Evolutionary conservation across 2,797 vertebrate species (phyloP).

Genomic region (Lemur catta): DNA sequence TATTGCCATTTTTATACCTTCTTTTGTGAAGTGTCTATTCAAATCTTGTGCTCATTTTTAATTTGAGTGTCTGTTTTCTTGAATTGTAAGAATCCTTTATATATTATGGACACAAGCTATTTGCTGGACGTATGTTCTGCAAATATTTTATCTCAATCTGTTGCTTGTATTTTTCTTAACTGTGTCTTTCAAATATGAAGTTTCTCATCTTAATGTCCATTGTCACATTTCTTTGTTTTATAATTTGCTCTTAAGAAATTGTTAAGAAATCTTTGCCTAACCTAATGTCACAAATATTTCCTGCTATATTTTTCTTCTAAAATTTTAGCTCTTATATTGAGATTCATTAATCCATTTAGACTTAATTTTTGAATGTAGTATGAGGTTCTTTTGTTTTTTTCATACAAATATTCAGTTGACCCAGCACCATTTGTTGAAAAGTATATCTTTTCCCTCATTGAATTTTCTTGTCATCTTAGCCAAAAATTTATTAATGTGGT

Average conservation of each 20-base stretch:
- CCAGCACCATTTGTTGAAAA: neutral
- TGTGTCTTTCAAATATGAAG: neutral
- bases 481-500: neutral
- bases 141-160: neutral
- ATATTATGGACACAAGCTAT: neutral
- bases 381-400: neutral
- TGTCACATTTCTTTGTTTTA: neutral
- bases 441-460: neutral
- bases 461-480: neutral
- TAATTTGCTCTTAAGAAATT: neutral
- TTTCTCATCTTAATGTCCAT: neutral
- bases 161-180: neutral
- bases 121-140: neutral
- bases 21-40: neutral
- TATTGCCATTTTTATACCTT: neutral
- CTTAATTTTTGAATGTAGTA: neutral
- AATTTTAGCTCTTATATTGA: neutral
- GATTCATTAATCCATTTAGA: neutral
- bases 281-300: neutral
- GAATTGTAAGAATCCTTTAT: neutral
- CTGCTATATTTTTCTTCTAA: neutral
- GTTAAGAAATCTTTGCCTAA: neutral
- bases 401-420: neutral
- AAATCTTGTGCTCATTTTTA: neutral
- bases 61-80: neutral